phyloP scores from a whole-genome alignment of 2,797 vertebrate genomes.

The Epinephelus malabaricus region DNA sequence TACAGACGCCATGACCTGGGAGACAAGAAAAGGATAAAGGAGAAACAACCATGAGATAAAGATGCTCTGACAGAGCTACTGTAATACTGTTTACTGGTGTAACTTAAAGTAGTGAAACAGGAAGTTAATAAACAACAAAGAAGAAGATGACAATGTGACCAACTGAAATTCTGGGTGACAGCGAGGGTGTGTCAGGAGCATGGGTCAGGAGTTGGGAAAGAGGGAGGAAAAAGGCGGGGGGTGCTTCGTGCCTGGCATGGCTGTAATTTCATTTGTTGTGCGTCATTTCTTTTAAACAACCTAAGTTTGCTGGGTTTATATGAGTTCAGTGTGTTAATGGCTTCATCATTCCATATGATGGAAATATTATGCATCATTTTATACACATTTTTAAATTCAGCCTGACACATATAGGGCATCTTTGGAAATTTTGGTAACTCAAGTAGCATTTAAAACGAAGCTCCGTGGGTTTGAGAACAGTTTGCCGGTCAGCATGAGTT shows the following conservation, averaged over 20 bases:
- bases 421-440: conserved; percentile 22
- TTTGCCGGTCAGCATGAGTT: conserved; percentile 16
- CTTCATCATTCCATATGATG: not conserved
- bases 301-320: not conserved
- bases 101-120: not conserved
- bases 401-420: not conserved
- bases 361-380: not conserved
- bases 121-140: conserved; percentile 11
- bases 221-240: not conserved
- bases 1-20: conserved; percentile 94
- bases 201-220: not conserved
- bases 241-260: not conserved
- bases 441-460: conserved; percentile 9
- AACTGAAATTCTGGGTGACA: conserved; percentile 5
- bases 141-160: conserved; percentile 5
- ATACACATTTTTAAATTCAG: not conserved
- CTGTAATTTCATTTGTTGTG: conserved; percentile 9
- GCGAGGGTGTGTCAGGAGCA: not conserved
- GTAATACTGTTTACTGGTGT: conserved; percentile 1
- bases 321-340: not conserved
- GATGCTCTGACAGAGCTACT: not conserved
- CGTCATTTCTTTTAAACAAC: not conserved
- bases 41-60: not conserved
- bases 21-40: conserved; percentile 1
- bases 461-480: conserved; percentile 19